phyloP scores from a whole-genome alignment of 2,888 invertebrate genomes.

The Lepidocyrtoides sp. region DNA sequence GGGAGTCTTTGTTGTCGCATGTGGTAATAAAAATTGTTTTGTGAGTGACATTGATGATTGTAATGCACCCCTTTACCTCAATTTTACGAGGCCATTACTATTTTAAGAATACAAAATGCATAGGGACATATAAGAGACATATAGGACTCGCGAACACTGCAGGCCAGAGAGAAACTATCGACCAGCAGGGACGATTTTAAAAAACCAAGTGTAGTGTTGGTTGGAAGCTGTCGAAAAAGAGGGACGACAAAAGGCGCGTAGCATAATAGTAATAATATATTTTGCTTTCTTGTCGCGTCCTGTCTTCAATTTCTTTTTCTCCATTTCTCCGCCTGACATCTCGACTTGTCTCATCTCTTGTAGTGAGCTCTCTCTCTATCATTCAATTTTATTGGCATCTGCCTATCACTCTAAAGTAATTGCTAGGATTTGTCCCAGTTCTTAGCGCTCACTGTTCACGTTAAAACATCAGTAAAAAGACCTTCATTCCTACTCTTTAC shows the following conservation, averaged over 20 bases:
- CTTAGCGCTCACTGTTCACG: neutral
- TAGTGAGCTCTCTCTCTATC: constrained; percentile 36
- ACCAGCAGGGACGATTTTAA: neutral
- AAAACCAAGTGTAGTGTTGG: neutral
- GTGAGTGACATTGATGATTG: neutral
- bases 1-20: neutral
- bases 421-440: constrained; percentile 54
- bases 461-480: neutral
- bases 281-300: constrained; percentile 39
- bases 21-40: neutral
- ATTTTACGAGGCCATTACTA: constrained; percentile 22
- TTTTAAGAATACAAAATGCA: constrained; percentile 1
- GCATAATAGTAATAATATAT: neutral
- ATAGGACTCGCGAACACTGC: neutral
- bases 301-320: constrained; percentile 41
- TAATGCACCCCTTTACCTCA: neutral
- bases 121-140: neutral
- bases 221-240: neutral
- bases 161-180: neutral
- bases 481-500: neutral
- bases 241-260: neutral
- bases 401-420: constrained; percentile 73
- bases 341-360: constrained; percentile 32
- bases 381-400: constrained; percentile 74
- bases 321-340: neutral